A percentile compares a stretch with the other conserved stretches of the same genome.
These are phyloP conservation scores for Vidua macroura DNA, from an alignment of 2,113 vertebrate species.

Conservation along the genomic window DNA sequence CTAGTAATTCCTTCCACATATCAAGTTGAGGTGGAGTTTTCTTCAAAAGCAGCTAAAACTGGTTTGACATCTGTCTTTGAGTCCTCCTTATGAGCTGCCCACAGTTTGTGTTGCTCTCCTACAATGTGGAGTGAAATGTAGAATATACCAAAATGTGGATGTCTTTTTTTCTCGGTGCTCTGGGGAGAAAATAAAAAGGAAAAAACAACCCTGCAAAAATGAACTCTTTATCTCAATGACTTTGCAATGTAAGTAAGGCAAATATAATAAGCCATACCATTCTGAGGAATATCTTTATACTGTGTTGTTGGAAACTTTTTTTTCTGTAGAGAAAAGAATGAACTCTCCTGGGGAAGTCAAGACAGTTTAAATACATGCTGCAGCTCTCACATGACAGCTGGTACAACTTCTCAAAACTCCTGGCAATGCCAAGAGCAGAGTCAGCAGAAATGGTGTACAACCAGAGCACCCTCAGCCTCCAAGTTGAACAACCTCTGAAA, in stretches of 20 bases:
- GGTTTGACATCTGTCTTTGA: not conserved
- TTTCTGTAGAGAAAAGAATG: not conserved
- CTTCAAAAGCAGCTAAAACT: not conserved
- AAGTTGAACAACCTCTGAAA: not conserved
- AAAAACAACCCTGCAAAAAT: not conserved
- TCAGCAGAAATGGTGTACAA: not conserved
- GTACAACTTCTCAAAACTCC: not conserved
- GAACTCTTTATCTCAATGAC: not conserved
- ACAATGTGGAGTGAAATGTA: not conserved
- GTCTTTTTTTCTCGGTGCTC: not conserved
- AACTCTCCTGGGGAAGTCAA: not conserved
- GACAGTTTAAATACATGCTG: not conserved
- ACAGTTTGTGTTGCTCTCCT: not conserved
- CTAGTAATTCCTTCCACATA: not conserved
- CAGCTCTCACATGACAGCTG: not conserved
- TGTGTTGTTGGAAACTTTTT: not conserved
- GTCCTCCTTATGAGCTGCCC: not conserved
- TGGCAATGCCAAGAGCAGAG: not conserved
- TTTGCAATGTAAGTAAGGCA: not conserved
- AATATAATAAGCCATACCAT: not conserved
- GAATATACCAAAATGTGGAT: not conserved
- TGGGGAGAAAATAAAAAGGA: not conserved
- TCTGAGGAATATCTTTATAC: not conserved
- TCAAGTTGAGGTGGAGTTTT: not conserved
- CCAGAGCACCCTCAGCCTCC: not conserved